A percentile compares a stretch with the other conserved stretches of the same genome.
phyloP scores from a whole-genome alignment of 2,888 invertebrate genomes.

The Drosophila anomelani region DNA sequence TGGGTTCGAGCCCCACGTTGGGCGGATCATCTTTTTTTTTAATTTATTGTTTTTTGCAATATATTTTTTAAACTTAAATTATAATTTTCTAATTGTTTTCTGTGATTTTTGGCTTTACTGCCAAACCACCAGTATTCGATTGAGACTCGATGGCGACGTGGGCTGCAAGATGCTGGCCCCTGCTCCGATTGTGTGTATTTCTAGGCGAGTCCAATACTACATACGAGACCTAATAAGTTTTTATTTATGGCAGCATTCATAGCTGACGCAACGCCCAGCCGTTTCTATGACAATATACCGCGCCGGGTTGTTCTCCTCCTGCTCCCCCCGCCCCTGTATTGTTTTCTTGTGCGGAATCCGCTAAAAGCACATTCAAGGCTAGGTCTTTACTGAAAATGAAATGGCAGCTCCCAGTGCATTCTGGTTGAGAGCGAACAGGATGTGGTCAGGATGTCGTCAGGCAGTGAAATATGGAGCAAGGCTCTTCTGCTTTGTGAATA shows the following conservation, averaged over 20 bases:
- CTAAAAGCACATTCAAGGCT: constrained; percentile 66
- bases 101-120: constrained; percentile 4
- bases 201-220: constrained; percentile 9
- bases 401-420: constrained; percentile 39
- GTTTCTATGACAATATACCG: constrained; percentile 66
- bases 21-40: constrained; percentile 58
- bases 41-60: not conserved
- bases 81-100: constrained; percentile 11
- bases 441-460: constrained; percentile 19
- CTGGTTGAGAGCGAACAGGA: constrained; percentile 30
- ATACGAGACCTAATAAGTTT: constrained; percentile 56
- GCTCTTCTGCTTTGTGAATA: constrained; percentile 26
- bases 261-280: constrained; percentile 42
- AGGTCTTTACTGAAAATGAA: constrained; percentile 39
- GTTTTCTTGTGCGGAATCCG: constrained; percentile 47
- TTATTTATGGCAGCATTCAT: constrained; percentile 65
- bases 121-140: not conserved
- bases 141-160: not conserved
- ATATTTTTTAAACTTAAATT: not conserved
- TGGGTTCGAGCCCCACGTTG: constrained; percentile 85
- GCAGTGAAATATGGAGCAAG: constrained; percentile 52
- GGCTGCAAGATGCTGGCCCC: not conserved
- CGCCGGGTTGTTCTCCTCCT: not conserved
- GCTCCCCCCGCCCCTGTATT: constrained; percentile 29
- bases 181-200: constrained; percentile 15